Base-by-base conservation (phyloP, 2,797 vertebrate genomes). In the Darevskia mixta region DNA sequence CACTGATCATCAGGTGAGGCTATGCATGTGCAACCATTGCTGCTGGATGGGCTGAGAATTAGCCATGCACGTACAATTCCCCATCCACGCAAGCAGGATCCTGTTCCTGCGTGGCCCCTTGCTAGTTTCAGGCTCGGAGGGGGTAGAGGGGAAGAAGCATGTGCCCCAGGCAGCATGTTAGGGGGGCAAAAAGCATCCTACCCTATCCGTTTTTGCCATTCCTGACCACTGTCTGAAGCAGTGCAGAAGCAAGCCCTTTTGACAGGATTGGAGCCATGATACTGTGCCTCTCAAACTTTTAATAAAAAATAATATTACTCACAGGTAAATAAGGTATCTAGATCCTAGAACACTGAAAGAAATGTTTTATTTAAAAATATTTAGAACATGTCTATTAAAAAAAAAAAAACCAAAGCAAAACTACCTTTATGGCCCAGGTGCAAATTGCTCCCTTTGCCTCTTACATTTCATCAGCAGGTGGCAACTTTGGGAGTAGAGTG, bases 221-320 rank as follows among this genome's bases (percentile, higher is more conserved):
- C 49, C 49, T 15, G 49, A 13, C 43, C 43, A 43, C 43, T 43
- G 43, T 43, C 43, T 43, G 43, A 43, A 43, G 43, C 43, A 43
- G 43, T 43, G 43, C 43, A 43, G 43, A 43, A 43, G 43, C 43
- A 43, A 43, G 43, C 49, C 3, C 49, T 55, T 55, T 55, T 55
- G 49, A 15, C 49, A 55, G 49, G 49, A 55, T 10, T 55, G 49
- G 49, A 15, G 49, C 58, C 79, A 27, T 79, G 55, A 73, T 86
- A 77, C 84, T 45, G 91, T 38, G 82, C 17, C 3, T 88, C 67
- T 89, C 38, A 89, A 67, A 45, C 15, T 3, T 92, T 92, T 86
- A 81, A 93, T 93, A 89, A 49, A 75, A 75, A 84, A 71, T 55
- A 84, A 20, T 7, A 55, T 23, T 13, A 55, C 49, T 66, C 27